Evolutionary conservation across 2,797 vertebrate species (phyloP), one percentile per base, ranked within the genome.

Genomic region (Enteromius viviparus): DNA sequence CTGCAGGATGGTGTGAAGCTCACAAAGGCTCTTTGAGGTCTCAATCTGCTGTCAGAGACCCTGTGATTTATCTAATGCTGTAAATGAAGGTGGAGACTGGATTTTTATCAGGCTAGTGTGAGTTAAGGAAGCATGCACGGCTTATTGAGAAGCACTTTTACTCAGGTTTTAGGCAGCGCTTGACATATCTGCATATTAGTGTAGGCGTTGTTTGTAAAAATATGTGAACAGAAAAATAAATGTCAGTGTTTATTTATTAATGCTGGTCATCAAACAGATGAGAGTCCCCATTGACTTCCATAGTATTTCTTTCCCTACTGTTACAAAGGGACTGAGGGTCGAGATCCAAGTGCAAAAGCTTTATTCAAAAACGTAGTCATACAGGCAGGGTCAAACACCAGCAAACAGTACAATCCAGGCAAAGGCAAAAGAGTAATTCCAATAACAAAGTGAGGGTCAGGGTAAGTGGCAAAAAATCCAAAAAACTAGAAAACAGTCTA

Each of bases 21-120:
- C 84, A 85, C 87, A 88, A 85, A 85, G 88, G 87, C 82, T 85
- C 82, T 85, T 88, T 88, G 90, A 92, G 88, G 88, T 90, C 85
- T 93, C 89, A 90, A 87, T 93, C 90, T 91, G 88, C 88, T 90
- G 89, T 90, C 91, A 90, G 85, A 86, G 85, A 76, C 85, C 76
- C 51, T 19, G 69, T 92, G 89, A 92, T 93, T 91, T 88, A 93
- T 92, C 87, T 83, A 80, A 71, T 86, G 65, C 79, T 91, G 85
- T 89, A 89, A 91, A 92, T 90, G 89, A 90, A 66, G 88, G 76
- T 14, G 80, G 87, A 77, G n/a, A 29, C 69, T 51, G 58, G 84
- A 81, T 85, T 53, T 91, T 86, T 89, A 77, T 87, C 40, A 72
- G 87, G 87, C 82, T 86, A 82, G 45, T 86, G 76, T 62, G 34